Evolutionary conservation across 1,140 invertebrate genomes (phyloP), one percentile per base, ranked within the genome.

Genomic region (Drosophila mojavensis): DNA sequence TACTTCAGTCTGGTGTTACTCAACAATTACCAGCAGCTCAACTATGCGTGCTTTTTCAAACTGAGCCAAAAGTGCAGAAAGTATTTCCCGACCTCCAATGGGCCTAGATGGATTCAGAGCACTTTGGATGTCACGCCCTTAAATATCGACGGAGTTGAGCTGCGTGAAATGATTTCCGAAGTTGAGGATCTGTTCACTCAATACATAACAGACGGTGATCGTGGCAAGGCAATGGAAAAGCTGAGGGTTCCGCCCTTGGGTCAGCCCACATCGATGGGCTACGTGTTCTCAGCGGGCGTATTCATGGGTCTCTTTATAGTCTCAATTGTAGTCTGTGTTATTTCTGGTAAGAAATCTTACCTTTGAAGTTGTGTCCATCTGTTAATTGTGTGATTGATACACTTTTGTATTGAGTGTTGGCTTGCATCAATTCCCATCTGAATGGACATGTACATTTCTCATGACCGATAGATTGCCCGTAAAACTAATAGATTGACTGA

Each of bases 31-130:
- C 96, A 97, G 86, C 98, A 97, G 90, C 93, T 99, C 2, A 99
- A 99, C 93, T 98, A 97, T 80, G 99, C 98, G 5, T 99, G 98
- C 0, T 99, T 99, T 93, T 94, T 98, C 54, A 99, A 99, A 93
- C 99, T 99, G 85, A 94, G 99, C 33, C 99, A 99, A 92, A 99
- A 99, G 93, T 98, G 99, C 92, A 99, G 99, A 93, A 99, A 99
- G 92, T 24, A 75, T 15, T 2, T 84, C 0, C 63, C 56, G 2
- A 58, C 70, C 2, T 6, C 9, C 0, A 26, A 5, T 5, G 84
- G 64, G 0, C 0, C 1, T 0, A 0, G 3, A 0, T 89, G 84
- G 84, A 72, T 69, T 9, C 11, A 47, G 0, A n/a, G 11, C 2
- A 10, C 51, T 17, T 48, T 73, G 5, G 2, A 39, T 0, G 11